Percentiles rank a stretch among this genome's conserved stretches.
Conservation (phyloP, 2,113 vertebrate species). For the Oreotragus oreotragus region DNA sequence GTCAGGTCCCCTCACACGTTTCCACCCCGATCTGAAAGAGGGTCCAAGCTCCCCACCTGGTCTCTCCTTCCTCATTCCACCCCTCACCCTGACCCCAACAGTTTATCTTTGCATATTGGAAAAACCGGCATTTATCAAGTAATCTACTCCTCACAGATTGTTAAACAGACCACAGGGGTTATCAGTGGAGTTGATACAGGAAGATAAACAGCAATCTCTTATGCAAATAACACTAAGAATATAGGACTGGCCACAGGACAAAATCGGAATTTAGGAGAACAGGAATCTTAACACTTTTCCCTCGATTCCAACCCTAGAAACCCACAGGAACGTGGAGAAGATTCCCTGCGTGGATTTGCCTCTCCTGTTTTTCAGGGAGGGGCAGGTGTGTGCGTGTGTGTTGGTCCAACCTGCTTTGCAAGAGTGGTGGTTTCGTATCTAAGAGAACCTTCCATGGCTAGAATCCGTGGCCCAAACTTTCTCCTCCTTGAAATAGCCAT, state of each 20-base stretch:
- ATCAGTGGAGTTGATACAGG: constrained; percentile 85
- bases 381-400: not conserved
- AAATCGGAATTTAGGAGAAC: not conserved
- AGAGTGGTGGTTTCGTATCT: rapidly evolving
- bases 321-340: not conserved
- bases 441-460: not conserved
- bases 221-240: constrained; percentile 81
- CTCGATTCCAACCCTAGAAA: not conserved
- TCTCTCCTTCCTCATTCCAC: not conserved
- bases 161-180: constrained; percentile 84
- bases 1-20: not conserved
- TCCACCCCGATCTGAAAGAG: not conserved
- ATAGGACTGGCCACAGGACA: constrained; percentile 39
- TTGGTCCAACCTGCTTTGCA: not conserved
- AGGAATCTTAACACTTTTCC: not conserved
- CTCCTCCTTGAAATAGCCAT: not conserved
- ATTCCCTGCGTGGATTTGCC: no score
- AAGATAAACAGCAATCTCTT: constrained; percentile 83
- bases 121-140: constrained; percentile 77
- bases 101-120: constrained; percentile 77
- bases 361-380: not conserved
- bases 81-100: constrained; percentile 35
- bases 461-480: not conserved
- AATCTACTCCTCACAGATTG: constrained; percentile 80
- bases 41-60: not conserved